These are phyloP conservation scores for Orius laevigatus DNA, from an alignment of 1,140 invertebrate genomes.

Conservation along the genomic window DNA sequence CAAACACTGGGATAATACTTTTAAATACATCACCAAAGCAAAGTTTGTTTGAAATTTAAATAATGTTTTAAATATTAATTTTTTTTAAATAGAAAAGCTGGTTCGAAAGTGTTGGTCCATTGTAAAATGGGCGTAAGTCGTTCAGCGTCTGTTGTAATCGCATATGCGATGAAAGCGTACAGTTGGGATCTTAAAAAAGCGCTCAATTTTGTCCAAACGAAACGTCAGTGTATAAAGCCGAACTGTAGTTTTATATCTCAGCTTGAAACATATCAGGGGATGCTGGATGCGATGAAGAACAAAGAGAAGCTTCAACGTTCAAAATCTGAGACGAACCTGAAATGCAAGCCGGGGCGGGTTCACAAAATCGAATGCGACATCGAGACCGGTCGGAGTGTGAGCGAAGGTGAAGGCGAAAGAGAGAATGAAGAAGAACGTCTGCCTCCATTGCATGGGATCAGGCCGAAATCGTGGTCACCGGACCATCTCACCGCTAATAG, in stretches of 20 bases:
- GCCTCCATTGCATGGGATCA: slow-evolving; percentile 23
- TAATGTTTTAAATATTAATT: not conserved
- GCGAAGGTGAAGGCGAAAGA: slow-evolving; percentile 25
- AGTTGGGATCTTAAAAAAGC: slow-evolving; percentile 84
- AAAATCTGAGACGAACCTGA: slow-evolving; percentile 83
- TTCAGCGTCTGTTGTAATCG: slow-evolving; percentile 94
- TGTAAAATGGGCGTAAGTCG: slow-evolving; percentile 99
- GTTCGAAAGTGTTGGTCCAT: slow-evolving; percentile 87
- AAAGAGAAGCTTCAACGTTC: slow-evolving; percentile 79
- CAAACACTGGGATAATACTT: slow-evolving; percentile 94
- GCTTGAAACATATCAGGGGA: slow-evolving; percentile 88
- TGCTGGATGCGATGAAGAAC: slow-evolving; percentile 90
- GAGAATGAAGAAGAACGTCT: slow-evolving; percentile 18
- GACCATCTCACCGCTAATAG: slow-evolving; percentile 38
- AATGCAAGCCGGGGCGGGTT: slow-evolving; percentile 39
- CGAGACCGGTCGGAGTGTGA: slow-evolving; percentile 29
- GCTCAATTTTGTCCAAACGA: slow-evolving; percentile 74
- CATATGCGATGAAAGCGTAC: slow-evolving; percentile 95
- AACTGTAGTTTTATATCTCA: slow-evolving; percentile 89
- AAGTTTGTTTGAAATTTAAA: slow-evolving; percentile 34
- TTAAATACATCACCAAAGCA: slow-evolving; percentile 88
- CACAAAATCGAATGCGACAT: slow-evolving; percentile 32
- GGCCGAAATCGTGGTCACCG: slow-evolving; percentile 71
- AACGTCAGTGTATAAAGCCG: slow-evolving; percentile 84
- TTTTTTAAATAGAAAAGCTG: slow-evolving; percentile 41